Evolutionary conservation across 2,797 vertebrate species (phyloP), one percentile per base, ranked within the genome.

Genomic region (Ctenochaetus hawaiiensis): DNA sequence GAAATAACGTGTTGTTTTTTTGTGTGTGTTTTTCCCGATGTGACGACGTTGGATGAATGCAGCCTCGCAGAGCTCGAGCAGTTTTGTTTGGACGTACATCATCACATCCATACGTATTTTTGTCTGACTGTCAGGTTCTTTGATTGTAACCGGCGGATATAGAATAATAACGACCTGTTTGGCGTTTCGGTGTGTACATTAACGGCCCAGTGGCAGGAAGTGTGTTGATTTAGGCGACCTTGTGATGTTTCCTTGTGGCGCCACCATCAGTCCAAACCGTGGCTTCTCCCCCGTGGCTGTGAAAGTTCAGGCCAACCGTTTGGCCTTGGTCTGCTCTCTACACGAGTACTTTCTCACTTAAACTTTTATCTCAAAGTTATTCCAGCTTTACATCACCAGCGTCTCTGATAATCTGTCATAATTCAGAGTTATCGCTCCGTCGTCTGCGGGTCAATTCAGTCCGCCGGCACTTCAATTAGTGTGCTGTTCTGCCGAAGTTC

Each of bases 401-500:
- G 66, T 65, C 43, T 39, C 72, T 78, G 63, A 80, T 79, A 22
- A 78, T 78, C 67, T 53, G 54, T 66, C 61, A 65, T 57, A 83
- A 73, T 67, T 70, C 77, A 53, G 34, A 81, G 45, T 67, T 72
- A 67, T 75, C 1, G 8, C 67, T 45, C 49, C 70, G 68, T 61
- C 59, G 65, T 79, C 52, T 8, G 56, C 0, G 9, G 72, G 76
- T 85, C 70, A 67, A 5, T 58, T 77, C 78, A 59, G 72, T 65
- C 75, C 2, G 37, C 60, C 7, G 13, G 65, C 69, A 10, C 81
- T 63, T 89, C 79, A 87, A 78, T 89, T 77, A 83, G 72, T 16
- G 23, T 2, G 26, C 26, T 26, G 26, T 26, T 26, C 26, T 26
- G 26, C 26, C 26, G 16, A 83, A 80, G 62, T 78, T 80, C 30